Base-by-base conservation (phyloP, 2,888 invertebrate genomes). In the Trichacis sp. region DNA sequence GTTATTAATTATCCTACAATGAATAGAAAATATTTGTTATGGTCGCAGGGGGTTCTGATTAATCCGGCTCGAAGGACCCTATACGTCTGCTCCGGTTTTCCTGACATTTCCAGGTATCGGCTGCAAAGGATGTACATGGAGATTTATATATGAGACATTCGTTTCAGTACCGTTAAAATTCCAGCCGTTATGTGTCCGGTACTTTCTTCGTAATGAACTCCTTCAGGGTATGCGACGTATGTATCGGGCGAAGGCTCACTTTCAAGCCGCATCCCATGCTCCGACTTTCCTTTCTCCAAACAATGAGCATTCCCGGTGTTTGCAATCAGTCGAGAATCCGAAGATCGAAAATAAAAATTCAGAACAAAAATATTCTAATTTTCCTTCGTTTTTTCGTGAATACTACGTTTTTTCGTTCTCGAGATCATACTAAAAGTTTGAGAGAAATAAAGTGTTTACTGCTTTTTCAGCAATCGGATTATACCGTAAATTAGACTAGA, bases 261-360 rank as follows among this genome's bases (percentile, higher is more conserved):
- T 70, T 67, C 67, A 68, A 73, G 58, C 54, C 58, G 48, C 50
- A 63, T 52, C 46, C 48, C 56, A 50, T 20, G 42, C 65, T 49
- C 33, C 36, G 61, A 66, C 65, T 71, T 68, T 68, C 68, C 60
- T 67, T 68, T 66, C 59, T 40, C 51, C 61, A 63, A 71, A 73
- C 73, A 73, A 73, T 72, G 66, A 68, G 62, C 75, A 76, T 75
- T 75, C 72, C 72, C 52, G 65, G 65, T 68, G 51, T 58, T 57
- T 47, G 70, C 73, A 73, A 76, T 76, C 75, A 76, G 71, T 63
- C 19, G 58, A 56, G 71, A 70, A 75, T 75, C 64, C 61, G 36
- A 46, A 54, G 69, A 72, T 69, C 69, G 68, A 58, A 59, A 55
- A 24, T 24, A n/a, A n/a, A n/a, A n/a, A n/a, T n/a, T n/a, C n/a